Evolutionary conservation across 2,113 vertebrate species (phyloP).

Genomic region (Opisthocomus hoazin): DNA sequence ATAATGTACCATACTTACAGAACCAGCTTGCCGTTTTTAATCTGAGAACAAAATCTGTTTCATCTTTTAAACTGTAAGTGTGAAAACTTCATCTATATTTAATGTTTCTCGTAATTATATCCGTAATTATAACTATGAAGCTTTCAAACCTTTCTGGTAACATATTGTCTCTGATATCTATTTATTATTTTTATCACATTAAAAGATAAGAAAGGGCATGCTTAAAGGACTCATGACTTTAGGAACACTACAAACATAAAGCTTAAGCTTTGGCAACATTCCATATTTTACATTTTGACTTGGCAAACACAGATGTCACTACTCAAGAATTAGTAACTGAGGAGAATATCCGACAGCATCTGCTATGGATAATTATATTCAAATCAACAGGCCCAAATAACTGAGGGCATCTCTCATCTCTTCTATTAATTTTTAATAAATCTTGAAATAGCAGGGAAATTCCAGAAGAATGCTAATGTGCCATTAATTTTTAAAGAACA

Average conservation of each 20-base stretch:
- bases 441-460: slow-evolving; percentile 45
- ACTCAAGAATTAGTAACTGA: background rate
- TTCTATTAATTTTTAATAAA: slow-evolving; percentile 37
- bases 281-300: background rate
- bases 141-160: background rate
- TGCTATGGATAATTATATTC: slow-evolving; percentile 22
- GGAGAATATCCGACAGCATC: slow-evolving; percentile 1
- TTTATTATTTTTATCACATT: slow-evolving; percentile 12
- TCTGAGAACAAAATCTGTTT: background rate
- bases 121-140: slow-evolving; percentile 1
- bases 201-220: background rate
- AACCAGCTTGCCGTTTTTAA: background rate
- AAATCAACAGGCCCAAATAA: slow-evolving; percentile 22
- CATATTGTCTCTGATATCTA: background rate
- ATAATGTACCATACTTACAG: background rate
- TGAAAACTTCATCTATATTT: slow-evolving; percentile 8
- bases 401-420: background rate
- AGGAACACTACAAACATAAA: background rate
- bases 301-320: slow-evolving; percentile 4
- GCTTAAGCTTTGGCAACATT: background rate
- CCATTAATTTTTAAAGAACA: slow-evolving; percentile 11
- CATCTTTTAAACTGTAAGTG: background rate
- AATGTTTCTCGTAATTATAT: slow-evolving; percentile 30
- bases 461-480: background rate
- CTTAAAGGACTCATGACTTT: background rate